Base-by-base conservation (phyloP, 1,140 invertebrate genomes). In the Oreohelix idahoensis region DNA sequence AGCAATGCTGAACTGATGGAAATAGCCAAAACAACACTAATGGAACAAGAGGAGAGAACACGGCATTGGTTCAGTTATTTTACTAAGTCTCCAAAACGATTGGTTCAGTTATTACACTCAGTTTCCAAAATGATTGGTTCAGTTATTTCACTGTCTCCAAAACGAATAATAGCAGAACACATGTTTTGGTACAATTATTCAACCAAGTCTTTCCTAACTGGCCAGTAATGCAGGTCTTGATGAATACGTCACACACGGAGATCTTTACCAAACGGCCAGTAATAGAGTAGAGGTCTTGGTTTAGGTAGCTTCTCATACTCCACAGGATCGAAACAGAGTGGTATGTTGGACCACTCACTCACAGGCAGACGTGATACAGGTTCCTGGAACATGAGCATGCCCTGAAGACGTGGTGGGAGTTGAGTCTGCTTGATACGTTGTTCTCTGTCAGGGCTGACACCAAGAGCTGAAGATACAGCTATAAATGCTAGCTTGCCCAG, bases 401-500 rank as follows among this genome's bases (percentile, higher is more conserved):
- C 11, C 69, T 70, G 29, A 4, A 70, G 10, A 10, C 11, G 4
- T 1, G 69, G 69, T 70, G 69, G 69, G 23, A 70, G 69, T 35
- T 70, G 29, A 1, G 29, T 70, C 23, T 70, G 13, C 23, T 15
- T 35, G 29, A 70, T 35, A 5, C 36, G 11, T 13, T 36, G 10
- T 70, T 70, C 69, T 23, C 69, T 70, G 5, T 70, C 69, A 10
- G 69, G 69, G 69, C 69, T n/a, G 10, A 17, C 29, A 35, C 69
- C 69, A 15, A 70, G 36, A 36, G 10, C 11, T 36, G 69, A 36
- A 70, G 69, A 70, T n/a, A 70, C 69, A 5, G 69, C 69, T 36
- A 70, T 70, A 35, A 70, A 70, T 35, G 69, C 69, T 70, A 70
- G 69, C 69, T 70, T 70, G 36, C 10, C 69, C 36, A 70, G 69